These are phyloP conservation scores for Cristatella mucedo DNA, from an alignment of 2,888 invertebrate species.

Conservation along the genomic window DNA sequence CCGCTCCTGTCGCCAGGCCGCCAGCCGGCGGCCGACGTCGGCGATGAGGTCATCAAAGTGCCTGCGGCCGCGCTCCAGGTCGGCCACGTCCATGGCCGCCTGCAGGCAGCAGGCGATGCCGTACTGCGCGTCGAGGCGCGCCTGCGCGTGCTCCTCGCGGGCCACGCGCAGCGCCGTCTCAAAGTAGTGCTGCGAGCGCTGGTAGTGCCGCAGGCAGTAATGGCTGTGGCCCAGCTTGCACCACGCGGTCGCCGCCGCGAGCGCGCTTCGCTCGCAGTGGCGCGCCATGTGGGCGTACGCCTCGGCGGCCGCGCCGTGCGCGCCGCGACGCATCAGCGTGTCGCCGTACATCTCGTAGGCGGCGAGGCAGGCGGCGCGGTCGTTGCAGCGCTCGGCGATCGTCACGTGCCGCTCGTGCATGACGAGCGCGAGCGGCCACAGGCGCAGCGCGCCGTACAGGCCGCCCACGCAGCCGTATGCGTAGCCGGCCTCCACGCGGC, in stretches of 20 bases:
- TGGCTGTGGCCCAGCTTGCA: slow-evolving; percentile 27
- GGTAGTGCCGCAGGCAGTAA: slow-evolving; percentile 18
- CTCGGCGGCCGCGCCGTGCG: slow-evolving; percentile 20
- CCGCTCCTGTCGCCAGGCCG: not conserved
- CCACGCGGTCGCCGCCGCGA: slow-evolving; percentile 18
- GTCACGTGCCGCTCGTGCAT: slow-evolving; percentile 5
- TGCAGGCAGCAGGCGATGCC: slow-evolving; percentile 26
- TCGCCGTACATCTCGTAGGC: slow-evolving; percentile 30
- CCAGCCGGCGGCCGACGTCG: not conserved
- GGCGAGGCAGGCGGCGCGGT: too few relatives aligned
- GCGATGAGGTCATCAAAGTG: slow-evolving; percentile 19
- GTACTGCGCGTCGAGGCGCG: slow-evolving; percentile 18
- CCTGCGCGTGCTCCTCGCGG: not conserved
- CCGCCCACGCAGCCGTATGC: slow-evolving; percentile 25
- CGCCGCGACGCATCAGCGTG: slow-evolving; percentile 21
- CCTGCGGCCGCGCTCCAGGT: slow-evolving; percentile 24
- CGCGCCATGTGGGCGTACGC: slow-evolving; percentile 15
- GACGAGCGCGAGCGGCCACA: slow-evolving; percentile 3
- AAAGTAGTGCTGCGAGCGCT: slow-evolving; percentile 24
- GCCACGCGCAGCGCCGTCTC: slow-evolving; percentile 20
- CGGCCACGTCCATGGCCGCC: slow-evolving; percentile 22
- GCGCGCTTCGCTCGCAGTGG: slow-evolving; percentile 1
- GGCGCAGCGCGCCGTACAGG: not conserved
- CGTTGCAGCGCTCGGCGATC: too few relatives aligned
- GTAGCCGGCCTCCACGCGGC: slow-evolving; percentile 22